Conservation (phyloP, 2,888 invertebrate genomes). For the Chalcis sispes region DNA sequence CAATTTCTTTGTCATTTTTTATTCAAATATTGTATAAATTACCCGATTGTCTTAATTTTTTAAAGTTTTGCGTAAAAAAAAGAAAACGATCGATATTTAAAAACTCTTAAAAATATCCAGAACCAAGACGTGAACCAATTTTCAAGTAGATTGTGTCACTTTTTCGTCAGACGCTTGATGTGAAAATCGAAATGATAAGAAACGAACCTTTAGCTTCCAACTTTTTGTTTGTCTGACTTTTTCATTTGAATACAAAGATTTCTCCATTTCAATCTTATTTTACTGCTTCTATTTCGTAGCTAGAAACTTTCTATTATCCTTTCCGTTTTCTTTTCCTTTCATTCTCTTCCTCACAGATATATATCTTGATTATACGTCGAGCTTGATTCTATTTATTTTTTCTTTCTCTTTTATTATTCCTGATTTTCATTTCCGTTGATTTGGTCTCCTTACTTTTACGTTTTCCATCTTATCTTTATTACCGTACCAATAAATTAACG, state of each 20-base stretch:
- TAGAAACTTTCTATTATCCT: constrained; percentile 30
- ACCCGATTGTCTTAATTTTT: no score
- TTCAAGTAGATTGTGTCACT: constrained; percentile 34
- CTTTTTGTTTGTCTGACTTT: constrained; percentile 16
- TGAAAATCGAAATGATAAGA: neutral
- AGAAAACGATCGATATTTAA: no score
- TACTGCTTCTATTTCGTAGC: constrained; percentile 30
- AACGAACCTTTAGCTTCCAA: neutral
- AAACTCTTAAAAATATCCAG: neutral
- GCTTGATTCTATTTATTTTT: neutral
- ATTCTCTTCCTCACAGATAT: constrained; percentile 13
- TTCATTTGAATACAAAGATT: constrained; percentile 30
- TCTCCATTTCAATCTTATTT: constrained; percentile 38
- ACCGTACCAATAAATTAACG: neutral
- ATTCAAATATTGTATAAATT: no score
- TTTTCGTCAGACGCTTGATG: constrained; percentile 28
- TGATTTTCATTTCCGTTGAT: neutral
- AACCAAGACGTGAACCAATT: neutral
- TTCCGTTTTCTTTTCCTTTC: neutral
- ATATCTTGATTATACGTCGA: constrained; percentile 30
- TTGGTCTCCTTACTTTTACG: neutral
- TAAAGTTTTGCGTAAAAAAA: no score
- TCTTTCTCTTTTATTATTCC: neutral
- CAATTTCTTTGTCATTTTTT: neutral
- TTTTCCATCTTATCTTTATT: neutral